Evolutionary conservation across 2,797 vertebrate species (phyloP), one percentile per base, ranked within the genome.

Genomic region (Caiman crocodilus): DNA sequence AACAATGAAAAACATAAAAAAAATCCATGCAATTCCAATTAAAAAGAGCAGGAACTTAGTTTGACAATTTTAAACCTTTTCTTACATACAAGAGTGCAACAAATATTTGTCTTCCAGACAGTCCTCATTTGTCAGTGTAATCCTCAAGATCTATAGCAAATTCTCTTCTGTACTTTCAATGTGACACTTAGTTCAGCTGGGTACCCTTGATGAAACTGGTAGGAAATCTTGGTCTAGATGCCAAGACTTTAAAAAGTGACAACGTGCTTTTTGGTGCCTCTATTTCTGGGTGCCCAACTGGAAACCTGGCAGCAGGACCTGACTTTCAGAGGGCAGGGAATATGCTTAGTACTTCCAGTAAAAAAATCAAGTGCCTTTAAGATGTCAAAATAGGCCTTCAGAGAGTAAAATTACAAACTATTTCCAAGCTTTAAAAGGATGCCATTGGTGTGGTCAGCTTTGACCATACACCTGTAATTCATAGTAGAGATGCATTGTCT

Each of bases 331-430:
- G 80, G 28, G 1, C 88, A 82, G 85, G 0, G 1, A 76, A 11
- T 1, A 23, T 3, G n/a, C 65, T 76, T 58, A 75, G 76, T 2
- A 14, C 21, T 42, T 2, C 17, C 78, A 55, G 81, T 64, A 28
- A 30, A 50, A 50, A 50, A 0, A 0, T 20, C 86, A 65, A 56
- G 17, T 82, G 61, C 80, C 76, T 87, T 86, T 93, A 87, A 94
- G 80, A 56, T 28, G 61, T 4, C 28, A 76, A 69, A 69, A n/a
- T 78, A 87, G 84, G 30, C 14, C 76, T 85, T 56, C 30, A 6
- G 84, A 0, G 1, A 71, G 55, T 85, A 76, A 90, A 94, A 96
- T 76, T n/a, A 94, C 89, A 90, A 94, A 95, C 95, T 76, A 92
- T 90, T 91, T 91, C 63, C 58, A 58, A 91, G 87, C 55, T 94